Conservation (phyloP, 2,888 invertebrate genomes). For the Deilephila porcellus region DNA sequence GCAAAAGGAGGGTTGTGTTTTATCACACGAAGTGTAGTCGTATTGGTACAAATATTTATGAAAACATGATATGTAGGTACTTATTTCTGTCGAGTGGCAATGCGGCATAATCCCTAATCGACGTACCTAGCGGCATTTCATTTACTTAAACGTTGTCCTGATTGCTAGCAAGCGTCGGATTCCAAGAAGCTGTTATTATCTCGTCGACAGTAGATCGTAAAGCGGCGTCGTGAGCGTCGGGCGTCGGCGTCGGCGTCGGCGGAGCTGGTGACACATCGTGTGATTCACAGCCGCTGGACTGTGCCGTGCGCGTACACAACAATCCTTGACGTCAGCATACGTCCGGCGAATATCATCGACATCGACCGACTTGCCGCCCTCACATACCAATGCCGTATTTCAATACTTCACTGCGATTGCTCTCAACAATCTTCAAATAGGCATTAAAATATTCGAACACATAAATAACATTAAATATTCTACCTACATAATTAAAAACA, state of each 20-base stretch:
- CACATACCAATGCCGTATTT: background rate
- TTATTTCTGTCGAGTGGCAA: no score
- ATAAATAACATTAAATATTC: background rate
- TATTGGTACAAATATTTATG: no score
- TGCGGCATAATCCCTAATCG: background rate
- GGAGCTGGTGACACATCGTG: slow-evolving; percentile 77
- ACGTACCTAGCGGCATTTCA: slow-evolving; percentile 36
- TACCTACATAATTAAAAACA: background rate
- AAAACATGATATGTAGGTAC: no score
- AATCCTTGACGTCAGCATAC: slow-evolving; percentile 76
- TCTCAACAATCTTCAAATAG: background rate
- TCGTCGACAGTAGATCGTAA: slow-evolving; percentile 56
- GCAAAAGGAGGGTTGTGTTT: no score
- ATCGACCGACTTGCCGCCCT: slow-evolving; percentile 34
- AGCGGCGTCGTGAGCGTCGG: slow-evolving; percentile 43
- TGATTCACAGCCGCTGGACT: slow-evolving; percentile 69
- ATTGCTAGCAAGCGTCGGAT: slow-evolving; percentile 48
- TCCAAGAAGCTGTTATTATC: slow-evolving; percentile 62
- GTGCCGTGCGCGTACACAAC: slow-evolving; percentile 71
- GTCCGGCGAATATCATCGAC: slow-evolving; percentile 67
- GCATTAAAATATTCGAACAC: background rate
- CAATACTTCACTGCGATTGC: background rate
- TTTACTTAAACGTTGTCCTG: slow-evolving; percentile 28
- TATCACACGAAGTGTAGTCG: no score
- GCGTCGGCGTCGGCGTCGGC: slow-evolving; percentile 49